phyloP scores from a whole-genome alignment of 2,797 vertebrate genomes.

The Centroberyx gerrardi region DNA sequence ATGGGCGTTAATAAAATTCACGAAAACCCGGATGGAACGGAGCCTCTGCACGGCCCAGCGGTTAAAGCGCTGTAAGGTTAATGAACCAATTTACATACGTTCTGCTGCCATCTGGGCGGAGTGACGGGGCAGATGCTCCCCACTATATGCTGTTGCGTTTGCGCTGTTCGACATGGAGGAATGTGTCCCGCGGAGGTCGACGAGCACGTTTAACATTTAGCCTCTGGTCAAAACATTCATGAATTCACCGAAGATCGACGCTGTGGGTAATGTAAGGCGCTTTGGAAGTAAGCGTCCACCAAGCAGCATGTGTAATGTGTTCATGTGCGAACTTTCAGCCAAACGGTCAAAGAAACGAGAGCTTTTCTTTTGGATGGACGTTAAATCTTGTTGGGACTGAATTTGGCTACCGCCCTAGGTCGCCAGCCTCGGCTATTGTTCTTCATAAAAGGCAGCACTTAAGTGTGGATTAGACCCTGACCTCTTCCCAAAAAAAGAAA shows the following conservation, averaged over 20 bases:
- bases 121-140: constrained; percentile 76
- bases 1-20: constrained; percentile 84
- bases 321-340: constrained; percentile 22
- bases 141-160: constrained; percentile 52
- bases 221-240: constrained; percentile 40
- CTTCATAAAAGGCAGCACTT: constrained; percentile 29
- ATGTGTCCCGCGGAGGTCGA: constrained; percentile 65
- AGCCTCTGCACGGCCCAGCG: constrained; percentile 78
- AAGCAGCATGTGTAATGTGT: neutral
- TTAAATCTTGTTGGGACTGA: constrained; percentile 8
- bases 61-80: constrained; percentile 86
- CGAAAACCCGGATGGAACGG: constrained; percentile 77
- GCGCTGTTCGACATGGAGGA: constrained; percentile 64
- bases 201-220: constrained; percentile 52
- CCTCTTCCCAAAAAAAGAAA: constrained; percentile 13
- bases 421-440: constrained; percentile 25
- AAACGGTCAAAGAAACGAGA: constrained; percentile 10
- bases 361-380: neutral
- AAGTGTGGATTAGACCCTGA: constrained; percentile 31
- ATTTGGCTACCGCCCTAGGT: constrained; percentile 16
- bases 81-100: constrained; percentile 87
- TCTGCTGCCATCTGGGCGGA: constrained; percentile 81
- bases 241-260: constrained; percentile 34
- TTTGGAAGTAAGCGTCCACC: constrained; percentile 1
- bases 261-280: constrained; percentile 7